Base-by-base conservation (phyloP, 2,888 invertebrate species). In the Apeira syringaria region DNA sequence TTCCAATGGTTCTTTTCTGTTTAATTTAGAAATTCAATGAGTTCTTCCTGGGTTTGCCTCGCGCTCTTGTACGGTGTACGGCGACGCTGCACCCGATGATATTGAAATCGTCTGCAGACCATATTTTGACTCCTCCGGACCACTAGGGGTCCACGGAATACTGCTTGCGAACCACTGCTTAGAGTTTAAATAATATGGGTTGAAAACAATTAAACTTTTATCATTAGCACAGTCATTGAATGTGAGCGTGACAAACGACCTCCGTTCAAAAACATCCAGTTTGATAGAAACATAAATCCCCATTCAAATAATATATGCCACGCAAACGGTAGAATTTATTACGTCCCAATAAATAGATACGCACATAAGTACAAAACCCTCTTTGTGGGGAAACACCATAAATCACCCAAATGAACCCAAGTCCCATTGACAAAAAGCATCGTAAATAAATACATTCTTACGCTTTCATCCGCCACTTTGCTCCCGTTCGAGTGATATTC, bases 351-450 rank as follows among this genome's bases (percentile, higher is more conserved):
- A 79, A 79, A 81, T 79, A 74, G 70, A 71, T 50, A 47, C 47
- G 42, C 41, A 65, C 68, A 67, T 67, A 74, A 72, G 47, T 45
- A 49, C 47, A 47, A 65, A 71, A 66, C 70, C 72, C 74, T 77
- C 80, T 79, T 79, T 83, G 76, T 81, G 67, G 68, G 44, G 59
- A 69, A 64, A 63, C 63, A 61, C 64, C 75, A 79, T 85, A 83
- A 82, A 84, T 85, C 85, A 83, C 74, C 65, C 64, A 72, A 71
- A 76, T 76, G 73, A 78, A 79, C 75, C 69, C 73, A 58, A 60
- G 64, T 59, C 61, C 69, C 67, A 76, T 81, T 80, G 81, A 81
- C 77, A 80, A 80, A 55, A 80, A 81, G 79, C 69, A 71, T 79
- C 74, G 73, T 80, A 79, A 77, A 79, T 79, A 81, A 80, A 77